Percentiles rank a stretch among this genome's conserved stretches.
Evolutionary conservation across 2,797 vertebrate species (phyloP).

Genomic region (Crax fasciolata): DNA sequence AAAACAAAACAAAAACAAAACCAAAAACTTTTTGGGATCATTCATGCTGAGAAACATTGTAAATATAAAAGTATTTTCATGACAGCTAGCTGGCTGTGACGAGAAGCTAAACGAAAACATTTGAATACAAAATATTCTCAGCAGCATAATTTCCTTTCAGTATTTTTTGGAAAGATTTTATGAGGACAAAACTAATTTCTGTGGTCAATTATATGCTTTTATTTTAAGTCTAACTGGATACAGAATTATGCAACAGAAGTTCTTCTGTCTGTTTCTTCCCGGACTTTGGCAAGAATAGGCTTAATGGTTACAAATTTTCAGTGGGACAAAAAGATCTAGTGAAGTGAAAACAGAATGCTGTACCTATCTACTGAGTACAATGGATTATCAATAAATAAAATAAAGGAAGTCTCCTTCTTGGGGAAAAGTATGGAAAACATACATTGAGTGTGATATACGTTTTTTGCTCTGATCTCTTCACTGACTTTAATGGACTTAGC

Average conservation of each 20-base stretch:
- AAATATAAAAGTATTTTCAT: conserved; percentile 55
- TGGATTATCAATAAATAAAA: not conserved
- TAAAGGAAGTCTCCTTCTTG: not conserved
- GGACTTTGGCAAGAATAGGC: conserved; percentile 62
- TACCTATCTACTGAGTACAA: not conserved
- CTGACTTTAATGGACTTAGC: not conserved
- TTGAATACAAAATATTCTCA: conserved; percentile 65
- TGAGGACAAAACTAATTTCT: conserved; percentile 74
- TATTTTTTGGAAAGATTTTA: conserved; percentile 75
- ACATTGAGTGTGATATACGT: not conserved
- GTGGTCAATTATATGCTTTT: conserved; percentile 69
- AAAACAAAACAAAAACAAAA: not conserved
- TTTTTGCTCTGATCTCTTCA: not conserved
- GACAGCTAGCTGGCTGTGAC: conserved; percentile 59
- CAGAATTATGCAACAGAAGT: conserved; percentile 71
- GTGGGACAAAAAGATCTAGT: conserved; percentile 27
- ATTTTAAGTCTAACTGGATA: conserved; percentile 72
- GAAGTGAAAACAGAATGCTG: conserved; percentile 48
- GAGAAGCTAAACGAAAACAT: conserved; percentile 68
- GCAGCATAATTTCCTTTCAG: conserved; percentile 72
- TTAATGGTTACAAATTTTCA: conserved; percentile 67
- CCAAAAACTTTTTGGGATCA: conserved; percentile 20
- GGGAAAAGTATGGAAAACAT: not conserved
- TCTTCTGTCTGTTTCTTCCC: conserved; percentile 78
- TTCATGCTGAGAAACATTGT: conserved; percentile 46